Percentiles rank a stretch among this genome's conserved stretches.
Conservation (phyloP, 2,113 vertebrate species). For the Lycaon pictus region DNA sequence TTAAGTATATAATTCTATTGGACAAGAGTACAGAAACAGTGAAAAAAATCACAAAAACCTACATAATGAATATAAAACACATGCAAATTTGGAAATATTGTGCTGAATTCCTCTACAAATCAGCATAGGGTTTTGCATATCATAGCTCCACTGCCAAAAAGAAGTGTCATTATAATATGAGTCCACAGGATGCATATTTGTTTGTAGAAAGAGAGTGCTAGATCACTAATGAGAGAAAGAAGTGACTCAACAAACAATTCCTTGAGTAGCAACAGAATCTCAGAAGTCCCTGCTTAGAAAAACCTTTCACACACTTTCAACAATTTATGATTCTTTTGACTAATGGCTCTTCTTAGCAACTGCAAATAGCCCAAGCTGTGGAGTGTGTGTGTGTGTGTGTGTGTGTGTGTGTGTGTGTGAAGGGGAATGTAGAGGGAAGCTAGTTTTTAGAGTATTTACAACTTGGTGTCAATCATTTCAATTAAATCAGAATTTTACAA, state of each 20-base stretch:
- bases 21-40: not conserved
- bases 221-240: not conserved
- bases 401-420: not conserved
- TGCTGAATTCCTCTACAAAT: not conserved
- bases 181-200: not conserved
- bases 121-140: not conserved
- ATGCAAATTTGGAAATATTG: not conserved
- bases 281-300: not conserved
- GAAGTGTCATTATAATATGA: not conserved
- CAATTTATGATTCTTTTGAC: not conserved
- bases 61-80: not conserved
- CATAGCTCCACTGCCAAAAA: not conserved
- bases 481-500: not conserved
- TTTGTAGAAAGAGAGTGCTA: not conserved
- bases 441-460: not conserved
- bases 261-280: not conserved
- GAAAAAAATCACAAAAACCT: not conserved
- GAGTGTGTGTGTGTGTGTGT: not conserved
- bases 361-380: not conserved
- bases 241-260: not conserved
- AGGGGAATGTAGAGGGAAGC: not conserved
- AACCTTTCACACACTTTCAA: not conserved
- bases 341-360: not conserved
- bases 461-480: not conserved
- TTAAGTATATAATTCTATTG: not conserved